Percentiles rank a stretch among this genome's conserved stretches.
Conservation (phyloP, 2,113 vertebrate genomes). For the Bos indicus region DNA sequence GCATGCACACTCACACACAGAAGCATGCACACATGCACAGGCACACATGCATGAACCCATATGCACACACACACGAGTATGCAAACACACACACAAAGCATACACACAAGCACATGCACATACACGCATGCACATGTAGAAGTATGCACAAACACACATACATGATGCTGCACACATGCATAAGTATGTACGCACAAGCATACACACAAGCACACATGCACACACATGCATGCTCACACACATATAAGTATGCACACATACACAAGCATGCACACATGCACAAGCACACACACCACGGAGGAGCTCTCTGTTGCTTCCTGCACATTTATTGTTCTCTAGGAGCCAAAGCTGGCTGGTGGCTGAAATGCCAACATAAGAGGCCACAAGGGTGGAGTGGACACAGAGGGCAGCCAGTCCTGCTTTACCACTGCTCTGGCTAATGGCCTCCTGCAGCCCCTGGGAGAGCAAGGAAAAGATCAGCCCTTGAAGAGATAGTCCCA, state of each 20-base stretch:
- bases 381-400: accelerated
- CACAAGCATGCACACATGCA: not conserved
- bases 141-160: not conserved
- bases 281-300: not conserved
- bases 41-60: not conserved
- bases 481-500: too few species aligned
- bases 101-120: too few species aligned
- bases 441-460: not conserved
- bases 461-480: not conserved
- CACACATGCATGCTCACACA: not conserved
- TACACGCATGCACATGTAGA: too few species aligned
- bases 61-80: not conserved
- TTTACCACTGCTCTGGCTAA: not conserved
- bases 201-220: not conserved
- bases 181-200: not conserved
- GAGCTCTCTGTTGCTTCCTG: accelerated
- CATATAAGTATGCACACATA: not conserved
- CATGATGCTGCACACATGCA: not conserved
- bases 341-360: not conserved
- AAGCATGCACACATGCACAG: not conserved
- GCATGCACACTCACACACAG: not conserved
- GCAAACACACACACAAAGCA: not conserved
- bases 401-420: accelerated
- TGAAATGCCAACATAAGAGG: not conserved
- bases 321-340: accelerated